Conservation (phyloP, 2,113 vertebrate genomes). For the Phylloscopus whistleri region DNA sequence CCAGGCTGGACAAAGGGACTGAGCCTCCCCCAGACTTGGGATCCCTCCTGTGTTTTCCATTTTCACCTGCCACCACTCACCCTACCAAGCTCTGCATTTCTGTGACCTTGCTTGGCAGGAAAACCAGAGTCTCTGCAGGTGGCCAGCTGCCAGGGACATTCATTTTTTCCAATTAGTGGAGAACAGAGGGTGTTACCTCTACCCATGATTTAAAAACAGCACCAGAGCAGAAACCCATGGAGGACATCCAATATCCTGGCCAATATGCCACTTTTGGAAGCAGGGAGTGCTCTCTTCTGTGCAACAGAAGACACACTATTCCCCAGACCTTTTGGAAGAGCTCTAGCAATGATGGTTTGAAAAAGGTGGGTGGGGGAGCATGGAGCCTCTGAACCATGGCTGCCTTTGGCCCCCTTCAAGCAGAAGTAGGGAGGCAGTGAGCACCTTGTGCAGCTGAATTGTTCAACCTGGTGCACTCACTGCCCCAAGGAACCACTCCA, state of each 20-base stretch:
- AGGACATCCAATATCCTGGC: background rate
- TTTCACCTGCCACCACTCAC: background rate
- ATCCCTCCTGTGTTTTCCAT: background rate
- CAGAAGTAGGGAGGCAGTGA: background rate
- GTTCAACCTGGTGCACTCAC: background rate
- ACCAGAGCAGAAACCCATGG: background rate
- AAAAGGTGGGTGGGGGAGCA: background rate
- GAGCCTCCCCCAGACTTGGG: background rate
- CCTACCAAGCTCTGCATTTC: background rate
- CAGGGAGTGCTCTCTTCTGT: background rate
- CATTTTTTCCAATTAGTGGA: conserved; percentile 4
- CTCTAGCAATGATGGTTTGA: background rate
- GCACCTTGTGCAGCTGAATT: background rate
- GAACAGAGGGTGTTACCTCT: background rate
- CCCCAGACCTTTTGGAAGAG: background rate
- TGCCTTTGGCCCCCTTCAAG: background rate
- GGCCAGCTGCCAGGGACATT: background rate
- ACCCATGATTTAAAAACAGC: background rate
- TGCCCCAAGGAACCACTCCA: background rate
- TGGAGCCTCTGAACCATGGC: background rate
- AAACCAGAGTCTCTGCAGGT: background rate
- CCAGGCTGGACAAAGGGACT: background rate
- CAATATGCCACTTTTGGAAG: background rate
- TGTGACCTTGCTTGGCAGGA: background rate
- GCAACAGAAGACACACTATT: background rate